phyloP scores from a whole-genome alignment of 2,888 invertebrate genomes.

The Eupeodes latifasciatus region DNA sequence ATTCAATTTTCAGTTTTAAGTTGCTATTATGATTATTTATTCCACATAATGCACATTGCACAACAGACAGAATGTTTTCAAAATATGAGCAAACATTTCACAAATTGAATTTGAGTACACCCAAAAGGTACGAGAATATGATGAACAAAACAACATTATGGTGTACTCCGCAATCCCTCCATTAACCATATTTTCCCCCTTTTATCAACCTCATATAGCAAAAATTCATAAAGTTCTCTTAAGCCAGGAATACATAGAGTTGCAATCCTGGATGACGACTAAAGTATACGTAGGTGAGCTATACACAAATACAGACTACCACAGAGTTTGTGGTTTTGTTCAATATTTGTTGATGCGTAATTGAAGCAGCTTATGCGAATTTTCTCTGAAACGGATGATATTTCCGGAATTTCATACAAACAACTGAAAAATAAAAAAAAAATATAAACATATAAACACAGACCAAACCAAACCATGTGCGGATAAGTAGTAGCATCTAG shows the following conservation, averaged over 20 bases:
- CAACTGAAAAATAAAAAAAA: background rate
- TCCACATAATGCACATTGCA: background rate
- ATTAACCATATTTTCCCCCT: background rate
- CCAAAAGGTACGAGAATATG: background rate
- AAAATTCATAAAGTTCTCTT: constrained; percentile 2
- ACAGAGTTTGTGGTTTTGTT: constrained; percentile 27
- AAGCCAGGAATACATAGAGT: background rate
- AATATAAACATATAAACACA: background rate
- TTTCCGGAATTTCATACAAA: constrained; percentile 7
- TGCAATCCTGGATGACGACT: constrained; percentile 8
- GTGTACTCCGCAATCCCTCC: background rate
- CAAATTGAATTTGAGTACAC: constrained; percentile 3
- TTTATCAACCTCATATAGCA: no score
- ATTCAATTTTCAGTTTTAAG: constrained; percentile 17
- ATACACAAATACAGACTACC: no score
- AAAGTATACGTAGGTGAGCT: background rate
- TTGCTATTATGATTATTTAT: background rate
- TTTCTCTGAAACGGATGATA: constrained; percentile 18
- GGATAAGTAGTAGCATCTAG: background rate
- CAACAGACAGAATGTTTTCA: background rate
- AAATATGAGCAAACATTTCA: constrained; percentile 30
- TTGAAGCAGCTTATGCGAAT: constrained; percentile 32
- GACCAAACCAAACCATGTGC: constrained; percentile 1
- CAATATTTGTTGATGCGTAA: constrained; percentile 48
- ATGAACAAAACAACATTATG: background rate